Percentiles rank a stretch among this genome's conserved stretches.
Conservation (phyloP, 1,140 invertebrate genomes). For the Papilio polyxenes region DNA sequence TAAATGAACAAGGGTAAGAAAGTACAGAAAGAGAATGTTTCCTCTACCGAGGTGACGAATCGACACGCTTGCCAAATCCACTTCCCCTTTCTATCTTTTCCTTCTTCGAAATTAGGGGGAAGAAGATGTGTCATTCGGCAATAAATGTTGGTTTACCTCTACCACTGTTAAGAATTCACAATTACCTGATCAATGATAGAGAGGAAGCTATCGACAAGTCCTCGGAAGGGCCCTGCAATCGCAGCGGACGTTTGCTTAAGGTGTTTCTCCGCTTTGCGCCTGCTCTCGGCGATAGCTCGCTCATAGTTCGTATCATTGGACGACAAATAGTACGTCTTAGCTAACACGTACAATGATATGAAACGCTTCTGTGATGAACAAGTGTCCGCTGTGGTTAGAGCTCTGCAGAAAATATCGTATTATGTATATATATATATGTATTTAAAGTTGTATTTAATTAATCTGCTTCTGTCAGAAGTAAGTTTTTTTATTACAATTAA, state of each 20-base stretch:
- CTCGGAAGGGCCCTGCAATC: conserved; percentile 9
- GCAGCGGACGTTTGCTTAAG: background rate
- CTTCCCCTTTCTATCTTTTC: too few relatives aligned
- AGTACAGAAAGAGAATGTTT: too few relatives aligned
- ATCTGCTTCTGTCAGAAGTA: too few relatives aligned
- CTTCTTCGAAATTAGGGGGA: too few relatives aligned
- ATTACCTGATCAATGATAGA: conserved; percentile 25
- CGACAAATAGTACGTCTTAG: background rate
- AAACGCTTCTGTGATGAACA: conserved; percentile 28
- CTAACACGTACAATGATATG: background rate
- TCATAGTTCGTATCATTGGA: conserved; percentile 19
- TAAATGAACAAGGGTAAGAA: too few relatives aligned
- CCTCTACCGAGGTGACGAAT: too few relatives aligned
- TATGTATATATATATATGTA: background rate
- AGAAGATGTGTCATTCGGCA: too few relatives aligned
- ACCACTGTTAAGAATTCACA: background rate
- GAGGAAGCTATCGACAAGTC: background rate
- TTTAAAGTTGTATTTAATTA: background rate
- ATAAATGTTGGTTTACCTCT: background rate
- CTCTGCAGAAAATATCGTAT: background rate
- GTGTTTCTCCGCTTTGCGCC: background rate
- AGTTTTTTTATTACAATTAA: too few relatives aligned
- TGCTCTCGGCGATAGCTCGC: background rate
- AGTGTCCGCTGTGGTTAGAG: conserved; percentile 12
- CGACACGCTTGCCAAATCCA: too few relatives aligned